Evolutionary conservation across 2,797 vertebrate species (phyloP).

Genomic region (Denticeps clupeoides): DNA sequence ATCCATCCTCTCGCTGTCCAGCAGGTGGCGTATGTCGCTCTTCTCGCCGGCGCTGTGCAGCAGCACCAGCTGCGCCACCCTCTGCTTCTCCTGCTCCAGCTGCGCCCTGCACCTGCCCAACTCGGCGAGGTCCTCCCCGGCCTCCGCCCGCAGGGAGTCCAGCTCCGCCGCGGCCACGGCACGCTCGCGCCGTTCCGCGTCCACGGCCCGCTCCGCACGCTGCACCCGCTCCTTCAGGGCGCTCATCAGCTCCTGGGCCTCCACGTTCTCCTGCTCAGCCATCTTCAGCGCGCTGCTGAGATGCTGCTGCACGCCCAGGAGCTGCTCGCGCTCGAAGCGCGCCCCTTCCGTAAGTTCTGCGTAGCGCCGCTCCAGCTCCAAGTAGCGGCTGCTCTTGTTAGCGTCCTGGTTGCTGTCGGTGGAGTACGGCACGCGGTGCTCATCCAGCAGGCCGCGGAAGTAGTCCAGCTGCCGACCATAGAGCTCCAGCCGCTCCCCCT

Average conservation of each 20-base stretch:
- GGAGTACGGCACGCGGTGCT: conserved; percentile 66
- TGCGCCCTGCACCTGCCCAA: conserved; percentile 63
- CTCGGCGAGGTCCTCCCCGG: conserved; percentile 64
- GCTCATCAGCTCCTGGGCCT: conserved; percentile 72
- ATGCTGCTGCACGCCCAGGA: conserved; percentile 77
- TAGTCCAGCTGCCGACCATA: conserved; percentile 72
- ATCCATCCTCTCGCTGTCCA: conserved; percentile 68
- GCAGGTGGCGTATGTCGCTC: conserved; percentile 66
- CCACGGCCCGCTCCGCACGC: conserved; percentile 67
- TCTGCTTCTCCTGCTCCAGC: conserved; percentile 73
- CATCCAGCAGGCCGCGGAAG: conserved; percentile 71
- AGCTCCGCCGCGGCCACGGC: conserved; percentile 52
- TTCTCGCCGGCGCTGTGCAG: conserved; percentile 70
- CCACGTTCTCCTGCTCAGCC: conserved; percentile 79
- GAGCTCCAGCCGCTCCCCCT: conserved; percentile 71
- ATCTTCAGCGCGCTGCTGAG: conserved; percentile 76
- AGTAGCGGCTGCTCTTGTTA: conserved; percentile 69
- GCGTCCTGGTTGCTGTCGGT: conserved; percentile 70
- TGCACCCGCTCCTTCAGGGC: conserved; percentile 74
- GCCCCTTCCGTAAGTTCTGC: conserved; percentile 69
- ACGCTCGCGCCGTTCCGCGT: conserved; percentile 68
- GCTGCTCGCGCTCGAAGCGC: conserved; percentile 74
- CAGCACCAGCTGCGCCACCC: conserved; percentile 66
- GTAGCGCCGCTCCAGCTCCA: conserved; percentile 75
- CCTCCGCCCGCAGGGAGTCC: conserved; percentile 61